Evolutionary conservation across 2,888 invertebrate species (phyloP), one percentile per base, ranked within the genome.

Genomic region (Orthosia incerta): DNA sequence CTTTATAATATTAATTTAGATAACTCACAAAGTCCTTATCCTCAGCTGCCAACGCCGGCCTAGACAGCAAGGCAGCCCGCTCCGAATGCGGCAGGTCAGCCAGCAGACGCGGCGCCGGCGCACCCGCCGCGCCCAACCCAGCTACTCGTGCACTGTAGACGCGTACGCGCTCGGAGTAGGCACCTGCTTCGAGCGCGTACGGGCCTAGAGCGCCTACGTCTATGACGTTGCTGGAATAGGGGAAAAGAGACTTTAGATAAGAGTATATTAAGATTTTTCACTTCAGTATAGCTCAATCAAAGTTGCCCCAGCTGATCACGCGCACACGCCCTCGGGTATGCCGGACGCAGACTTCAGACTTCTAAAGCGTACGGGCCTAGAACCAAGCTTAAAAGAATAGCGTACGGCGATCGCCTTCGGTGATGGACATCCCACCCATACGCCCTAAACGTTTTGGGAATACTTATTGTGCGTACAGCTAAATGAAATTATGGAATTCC

Each of bases 141-240:
- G 91, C 92, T 68, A 91, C 91, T 4, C 93, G 91, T 74, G 93
- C 93, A 60, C 95, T 94, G 94, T 98, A 98, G 86, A 97, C 96
- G 85, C 97, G 97, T 84, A 98, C 97, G 80, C 98, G 97, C 89
- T 99, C 99, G 88, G 98, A 97, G 93, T 98, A 99, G 92, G 99
- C 99, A 89, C 98, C 98, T 86, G 98, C 98, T 88, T 99, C 99
- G 74, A 99, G 96, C 87, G 98, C 98, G 92, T 98, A 98, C 15
- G 98, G 98, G 80, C 99, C 99, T 85, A 99, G 97, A 4, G 99
- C 98, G 66, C 98, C 98, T n/a, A 99, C 99, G 96, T 99, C 99
- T 89, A 99, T 99, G 76, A 99, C 98, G 95, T 99, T 98, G 76
- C 99, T 99, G 94, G 13, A 51, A 61, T 0, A 4, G 15, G 16